Evolutionary conservation across 2,797 vertebrate genomes (phyloP), one percentile per base, ranked within the genome.

Genomic region (Lutjanus campechanus): DNA sequence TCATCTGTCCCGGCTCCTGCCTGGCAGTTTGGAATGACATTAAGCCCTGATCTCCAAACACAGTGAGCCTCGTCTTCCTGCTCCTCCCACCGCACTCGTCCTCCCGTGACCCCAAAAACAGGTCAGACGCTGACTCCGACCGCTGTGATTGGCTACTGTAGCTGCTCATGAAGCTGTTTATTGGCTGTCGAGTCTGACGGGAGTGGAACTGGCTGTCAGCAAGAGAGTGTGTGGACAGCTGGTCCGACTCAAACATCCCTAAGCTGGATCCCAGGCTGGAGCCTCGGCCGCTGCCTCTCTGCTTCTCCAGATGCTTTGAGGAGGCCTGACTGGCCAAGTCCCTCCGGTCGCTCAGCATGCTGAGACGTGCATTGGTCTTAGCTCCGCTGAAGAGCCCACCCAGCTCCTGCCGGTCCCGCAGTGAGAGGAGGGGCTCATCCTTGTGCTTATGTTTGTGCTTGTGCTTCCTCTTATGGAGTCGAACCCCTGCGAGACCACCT

Each of bases 381-480:
- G 95, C 94, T 85, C 97, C 96, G 64, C 96, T 95, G 85, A 99
- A 99, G 79, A 99, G 97, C 84, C 97, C 98, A 0, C 97, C 97
- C 81, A 99, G 91, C 91, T 97, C 97, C 82, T 98, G 97, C 17
- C 94, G 91, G 0, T 98, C 97, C 40, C 95, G 90, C 67, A 97
- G 96, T 64, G 97, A 76, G 87, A 97, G 95, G 73, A 96, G 94
- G 62, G 93, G 87, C 74, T 99, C 98, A 53, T 99, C 98, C 95
- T 98, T 98, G 96, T 98, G 97, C 95, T 99, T 99, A 93, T 98
- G 97, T 96, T 99, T 99, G 93, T 99, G 98, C 95, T 98, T 99
- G 93, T 99, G 98, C 96, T 99, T 99, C 88, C 97, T 96, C 94
- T 98, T 99, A 93, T 98, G 98, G 91, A 99, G 97, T 73, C 97